Evolutionary conservation across 1,140 invertebrate species (phyloP), one percentile per base, ranked within the genome.

Genomic region (Papilio helenus): DNA sequence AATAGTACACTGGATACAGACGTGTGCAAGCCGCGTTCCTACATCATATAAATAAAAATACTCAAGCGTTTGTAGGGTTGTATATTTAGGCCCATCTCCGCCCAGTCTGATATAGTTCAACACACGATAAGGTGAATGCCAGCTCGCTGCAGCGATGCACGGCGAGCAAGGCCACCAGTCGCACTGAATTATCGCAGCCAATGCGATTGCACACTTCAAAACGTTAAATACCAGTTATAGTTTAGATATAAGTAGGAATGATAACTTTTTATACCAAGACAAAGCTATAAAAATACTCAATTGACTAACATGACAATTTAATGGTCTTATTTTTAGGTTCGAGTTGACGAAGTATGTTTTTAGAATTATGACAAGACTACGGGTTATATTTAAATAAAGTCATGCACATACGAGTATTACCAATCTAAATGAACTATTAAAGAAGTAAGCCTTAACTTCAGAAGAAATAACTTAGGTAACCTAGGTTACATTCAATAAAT

Each of bases 71-170:
- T 79, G 80, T 76, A 73, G 72, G 72, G 79, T 85, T 72, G 83
- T 83, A 82, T 84, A 88, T 87, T 89, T 88, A 87, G 86, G 84
- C 78, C 83, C 84, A 81, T 84, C 84, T 85, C 86, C 87, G 87
- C 83, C 83, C 79, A 81, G 76, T 83, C 83, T 87, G 89, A 90
- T 90, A 88, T 85, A 90, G 93, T 94, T 94, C 93, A 93, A 93
- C 93, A 93, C 81, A 94, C 93, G 93, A 94, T 93, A 94, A 94
- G 89, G 89, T 88, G 88, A 89, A 88, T 88, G 86, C 90, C 90
- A 90, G 85, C 83, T 86, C 88, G 79, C 74, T 86, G 88, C 87
- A 86, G 81, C 82, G 86, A 85, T 89, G 87, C 86, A 88, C 87
- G 85, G 79, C 88, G 83, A 83, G 85, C 92, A 94, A 94, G 92